A percentile compares a stretch with the other conserved stretches of the same genome.
phyloP scores from a whole-genome alignment of 2,888 invertebrate genomes.

The Agriopis aurantiaria region DNA sequence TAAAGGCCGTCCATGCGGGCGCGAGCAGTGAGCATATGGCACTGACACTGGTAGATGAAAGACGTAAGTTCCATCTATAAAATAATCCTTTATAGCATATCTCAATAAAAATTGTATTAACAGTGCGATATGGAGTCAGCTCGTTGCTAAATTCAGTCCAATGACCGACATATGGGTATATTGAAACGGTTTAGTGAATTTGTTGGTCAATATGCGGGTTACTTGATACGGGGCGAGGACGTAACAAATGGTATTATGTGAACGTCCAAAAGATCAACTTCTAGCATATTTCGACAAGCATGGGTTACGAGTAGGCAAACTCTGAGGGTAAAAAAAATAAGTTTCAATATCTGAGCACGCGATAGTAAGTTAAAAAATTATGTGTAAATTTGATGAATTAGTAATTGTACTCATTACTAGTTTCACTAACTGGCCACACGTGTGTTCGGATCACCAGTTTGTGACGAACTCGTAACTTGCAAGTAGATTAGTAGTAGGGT shows the following conservation, averaged over 20 bases:
- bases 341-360: too few relatives aligned
- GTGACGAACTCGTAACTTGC: too few relatives aligned
- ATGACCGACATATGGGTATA: constrained; percentile 36
- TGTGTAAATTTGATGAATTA: too few relatives aligned
- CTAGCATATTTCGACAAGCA: background rate
- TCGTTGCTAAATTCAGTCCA: constrained; percentile 46
- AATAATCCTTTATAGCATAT: too few relatives aligned
- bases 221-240: constrained; percentile 28
- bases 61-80: constrained; percentile 1
- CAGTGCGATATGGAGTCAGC: constrained; percentile 38
- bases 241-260: constrained; percentile 10
- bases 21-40: constrained; percentile 40
- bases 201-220: constrained; percentile 30
- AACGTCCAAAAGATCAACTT: constrained; percentile 5
- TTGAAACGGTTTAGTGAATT: constrained; percentile 23
- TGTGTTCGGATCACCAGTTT: too few relatives aligned
- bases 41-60: constrained; percentile 7
- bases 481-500: background rate
- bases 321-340: too few relatives aligned
- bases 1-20: constrained; percentile 63
- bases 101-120: background rate
- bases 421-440: too few relatives aligned
- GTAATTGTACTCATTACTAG: too few relatives aligned
- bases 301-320: too few relatives aligned
- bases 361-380: too few relatives aligned